These are phyloP conservation scores for Lathamus discolor DNA, from an alignment of 2,113 vertebrate genomes.

Conservation along the genomic window DNA sequence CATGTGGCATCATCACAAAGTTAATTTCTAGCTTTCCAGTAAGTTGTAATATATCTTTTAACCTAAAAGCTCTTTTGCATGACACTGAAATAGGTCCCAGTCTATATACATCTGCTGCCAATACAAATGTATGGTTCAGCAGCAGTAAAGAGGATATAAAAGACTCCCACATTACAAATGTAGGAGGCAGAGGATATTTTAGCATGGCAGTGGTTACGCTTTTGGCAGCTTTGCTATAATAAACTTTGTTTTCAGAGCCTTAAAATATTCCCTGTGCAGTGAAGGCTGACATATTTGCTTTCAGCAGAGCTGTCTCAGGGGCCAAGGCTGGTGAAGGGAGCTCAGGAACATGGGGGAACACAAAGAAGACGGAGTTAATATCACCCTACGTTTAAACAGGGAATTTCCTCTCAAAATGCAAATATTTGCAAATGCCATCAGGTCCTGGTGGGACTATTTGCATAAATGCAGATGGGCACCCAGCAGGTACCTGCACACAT, in stretches of 20 bases:
- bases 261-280: constrained; percentile 56
- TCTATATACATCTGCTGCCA: constrained; percentile 56
- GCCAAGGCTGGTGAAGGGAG: neutral
- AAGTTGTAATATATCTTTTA: constrained; percentile 53
- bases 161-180: constrained; percentile 62
- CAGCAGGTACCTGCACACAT: neutral
- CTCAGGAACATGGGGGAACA: neutral
- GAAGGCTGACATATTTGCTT: constrained; percentile 46
- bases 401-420: constrained; percentile 8
- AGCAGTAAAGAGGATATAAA: constrained; percentile 60
- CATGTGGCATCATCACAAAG: neutral
- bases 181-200: constrained; percentile 71
- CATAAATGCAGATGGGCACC: neutral
- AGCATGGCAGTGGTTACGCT: constrained; percentile 60
- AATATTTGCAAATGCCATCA: neutral
- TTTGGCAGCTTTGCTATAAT: constrained; percentile 62
- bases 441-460: neutral
- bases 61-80: constrained; percentile 56
- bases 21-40: constrained; percentile 60
- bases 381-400: neutral
- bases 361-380: neutral
- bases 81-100: constrained; percentile 59
- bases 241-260: constrained; percentile 66
- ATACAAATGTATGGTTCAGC: constrained; percentile 63
- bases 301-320: constrained; percentile 25